phyloP scores from a whole-genome alignment of 2,888 invertebrate species.

The Petrolisthes manimaculis region DNA sequence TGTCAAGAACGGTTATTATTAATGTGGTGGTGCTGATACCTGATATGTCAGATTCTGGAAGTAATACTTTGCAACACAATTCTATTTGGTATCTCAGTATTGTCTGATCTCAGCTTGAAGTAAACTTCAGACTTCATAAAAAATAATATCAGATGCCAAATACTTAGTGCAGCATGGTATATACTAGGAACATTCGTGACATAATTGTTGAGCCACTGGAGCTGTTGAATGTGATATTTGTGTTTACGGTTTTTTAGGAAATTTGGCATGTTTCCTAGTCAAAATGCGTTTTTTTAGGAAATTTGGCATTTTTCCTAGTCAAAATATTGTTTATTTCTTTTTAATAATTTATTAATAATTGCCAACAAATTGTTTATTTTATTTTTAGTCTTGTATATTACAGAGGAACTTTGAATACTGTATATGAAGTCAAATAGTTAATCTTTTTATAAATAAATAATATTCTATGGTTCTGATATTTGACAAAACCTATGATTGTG shows the following conservation, averaged over 20 bases:
- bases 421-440: conserved; percentile 39
- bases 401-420: conserved; percentile 34
- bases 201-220: conserved; percentile 38
- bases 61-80: neutral
- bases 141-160: neutral
- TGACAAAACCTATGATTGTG: neutral
- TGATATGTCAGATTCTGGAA: neutral
- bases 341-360: conserved; percentile 28
- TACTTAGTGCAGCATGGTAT: neutral
- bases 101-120: neutral
- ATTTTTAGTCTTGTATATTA: conserved; percentile 45
- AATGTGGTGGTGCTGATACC: neutral
- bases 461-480: conserved; percentile 41
- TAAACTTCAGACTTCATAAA: neutral
- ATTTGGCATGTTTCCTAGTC: conserved; percentile 37
- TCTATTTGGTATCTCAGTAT: neutral
- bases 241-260: conserved; percentile 29
- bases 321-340: conserved; percentile 23
- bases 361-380: conserved; percentile 46
- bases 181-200: neutral
- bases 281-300: conserved; percentile 44
- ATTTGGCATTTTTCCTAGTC: conserved; percentile 39
- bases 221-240: conserved; percentile 55
- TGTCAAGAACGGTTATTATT: neutral
- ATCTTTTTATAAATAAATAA: conserved; percentile 60